These are phyloP conservation scores for Montipora capricornis DNA, from an alignment of 64 coral and sea anemone species.

Conservation along the genomic window DNA sequence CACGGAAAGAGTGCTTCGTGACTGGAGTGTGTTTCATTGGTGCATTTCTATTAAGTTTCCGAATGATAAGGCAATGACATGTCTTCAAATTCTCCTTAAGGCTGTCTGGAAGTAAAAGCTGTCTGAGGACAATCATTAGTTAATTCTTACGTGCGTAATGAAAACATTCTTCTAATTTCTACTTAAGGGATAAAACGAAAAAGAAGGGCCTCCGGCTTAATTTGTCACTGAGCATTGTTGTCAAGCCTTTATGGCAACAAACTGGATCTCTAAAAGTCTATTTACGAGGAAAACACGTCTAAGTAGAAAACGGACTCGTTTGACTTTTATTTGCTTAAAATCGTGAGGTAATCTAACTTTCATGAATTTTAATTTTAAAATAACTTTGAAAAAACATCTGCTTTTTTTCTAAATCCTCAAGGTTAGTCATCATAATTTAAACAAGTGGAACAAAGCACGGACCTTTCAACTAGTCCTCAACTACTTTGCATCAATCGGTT, in stretches of 20 bases:
- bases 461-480: not conserved
- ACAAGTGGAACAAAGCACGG: not conserved
- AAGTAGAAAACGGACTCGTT: not conserved
- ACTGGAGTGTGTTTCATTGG: too few species aligned
- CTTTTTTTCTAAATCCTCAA: not conserved
- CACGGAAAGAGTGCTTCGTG: too few species aligned
- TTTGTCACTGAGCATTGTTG: not conserved
- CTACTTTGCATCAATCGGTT: not conserved
- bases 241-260: not conserved
- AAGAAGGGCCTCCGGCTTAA: not conserved
- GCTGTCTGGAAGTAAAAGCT: not conserved
- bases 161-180: conserved; percentile 7
- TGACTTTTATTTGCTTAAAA: not conserved
- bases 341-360: too few species aligned
- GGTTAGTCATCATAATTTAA: not conserved
- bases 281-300: not conserved
- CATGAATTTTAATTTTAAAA: not conserved
- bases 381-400: not conserved
- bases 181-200: not conserved
- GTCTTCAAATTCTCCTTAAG: not conserved
- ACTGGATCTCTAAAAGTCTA: not conserved
- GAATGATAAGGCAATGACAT: not conserved
- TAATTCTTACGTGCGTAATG: not conserved
- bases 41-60: not conserved
- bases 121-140: not conserved